Percentiles rank a stretch among this genome's conserved stretches.
Evolutionary conservation across 1,140 invertebrate species (phyloP).

Genomic region (Eumeta japonica): DNA sequence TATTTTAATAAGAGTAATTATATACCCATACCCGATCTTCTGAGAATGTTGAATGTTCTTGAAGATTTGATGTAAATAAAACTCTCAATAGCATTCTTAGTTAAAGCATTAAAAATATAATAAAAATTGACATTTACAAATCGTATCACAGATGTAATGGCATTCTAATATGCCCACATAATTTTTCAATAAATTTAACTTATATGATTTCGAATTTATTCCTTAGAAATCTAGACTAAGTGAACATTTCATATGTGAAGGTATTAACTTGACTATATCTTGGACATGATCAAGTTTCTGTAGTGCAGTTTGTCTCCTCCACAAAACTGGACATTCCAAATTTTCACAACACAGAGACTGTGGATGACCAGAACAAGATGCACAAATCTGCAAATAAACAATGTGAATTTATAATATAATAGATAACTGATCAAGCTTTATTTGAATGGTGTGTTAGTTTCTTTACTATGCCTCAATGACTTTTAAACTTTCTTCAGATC

Average conservation of each 20-base stretch:
- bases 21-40: too few species aligned
- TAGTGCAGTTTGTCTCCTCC: slow-evolving; percentile 23
- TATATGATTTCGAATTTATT: neutral
- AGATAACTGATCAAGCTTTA: too few species aligned
- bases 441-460: too few species aligned
- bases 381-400: slow-evolving; percentile 28
- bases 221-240: neutral
- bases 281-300: slow-evolving; percentile 24
- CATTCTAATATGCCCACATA: slow-evolving; percentile 1
- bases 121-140: too few species aligned
- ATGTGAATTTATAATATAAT: slow-evolving; percentile 12
- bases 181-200: neutral
- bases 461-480: too few species aligned
- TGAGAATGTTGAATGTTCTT: too few species aligned
- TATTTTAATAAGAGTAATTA: too few species aligned
- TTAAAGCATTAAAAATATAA: too few species aligned
- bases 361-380: slow-evolving; percentile 28
- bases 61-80: too few species aligned
- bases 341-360: slow-evolving; percentile 23
- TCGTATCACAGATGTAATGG: too few species aligned
- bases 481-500: neutral
- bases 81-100: too few species aligned
- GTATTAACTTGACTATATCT: slow-evolving; percentile 24
- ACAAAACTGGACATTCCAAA: slow-evolving; percentile 37
- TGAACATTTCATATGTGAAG: slow-evolving; percentile 12